A percentile compares a stretch with the other conserved stretches of the same genome.
phyloP scores from a whole-genome alignment of 2,888 invertebrate species.

The Ptychoptera contaminata region DNA sequence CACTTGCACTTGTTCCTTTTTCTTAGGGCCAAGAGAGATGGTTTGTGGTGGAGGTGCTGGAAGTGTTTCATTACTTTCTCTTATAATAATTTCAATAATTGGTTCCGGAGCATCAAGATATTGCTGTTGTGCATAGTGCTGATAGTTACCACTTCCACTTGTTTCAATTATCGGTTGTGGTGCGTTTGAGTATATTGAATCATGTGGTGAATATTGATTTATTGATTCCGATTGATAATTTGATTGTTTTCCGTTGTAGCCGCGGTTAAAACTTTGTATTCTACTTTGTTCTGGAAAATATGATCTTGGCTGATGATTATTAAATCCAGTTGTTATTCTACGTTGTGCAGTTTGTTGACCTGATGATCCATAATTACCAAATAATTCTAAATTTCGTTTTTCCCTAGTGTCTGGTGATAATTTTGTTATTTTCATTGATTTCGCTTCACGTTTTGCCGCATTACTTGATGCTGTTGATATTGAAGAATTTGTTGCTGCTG shows the following conservation, averaged over 20 bases:
- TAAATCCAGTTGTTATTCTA: no score
- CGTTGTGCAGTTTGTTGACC: no score
- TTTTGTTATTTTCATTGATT: no score
- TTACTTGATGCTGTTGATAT: no score
- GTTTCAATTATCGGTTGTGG: no score
- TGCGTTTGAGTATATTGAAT: constrained; percentile 1
- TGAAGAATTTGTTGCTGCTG: no score
- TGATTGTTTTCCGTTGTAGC: constrained; percentile 10
- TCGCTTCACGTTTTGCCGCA: no score
- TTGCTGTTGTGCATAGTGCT: constrained; percentile 31
- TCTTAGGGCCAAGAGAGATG: constrained; percentile 34
- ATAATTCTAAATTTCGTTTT: constrained; percentile 25
- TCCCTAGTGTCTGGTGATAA: constrained; percentile 21
- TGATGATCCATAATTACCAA: constrained; percentile 18
- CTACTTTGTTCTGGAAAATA: constrained; percentile 20
- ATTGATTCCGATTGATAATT: constrained; percentile 17
- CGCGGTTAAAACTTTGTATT: constrained; percentile 17
- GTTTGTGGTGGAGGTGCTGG: constrained; percentile 42
- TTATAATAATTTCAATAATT: constrained; percentile 83
- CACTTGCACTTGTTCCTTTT: constrained; percentile 78
- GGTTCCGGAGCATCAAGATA: constrained; percentile 70
- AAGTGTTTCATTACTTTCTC: constrained; percentile 70
- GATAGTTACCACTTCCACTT: background rate
- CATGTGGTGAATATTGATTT: constrained; percentile 22
- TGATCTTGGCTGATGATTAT: no score